Conservation (phyloP, 2,797 vertebrate genomes). For the Aplochiton taeniatus region DNA sequence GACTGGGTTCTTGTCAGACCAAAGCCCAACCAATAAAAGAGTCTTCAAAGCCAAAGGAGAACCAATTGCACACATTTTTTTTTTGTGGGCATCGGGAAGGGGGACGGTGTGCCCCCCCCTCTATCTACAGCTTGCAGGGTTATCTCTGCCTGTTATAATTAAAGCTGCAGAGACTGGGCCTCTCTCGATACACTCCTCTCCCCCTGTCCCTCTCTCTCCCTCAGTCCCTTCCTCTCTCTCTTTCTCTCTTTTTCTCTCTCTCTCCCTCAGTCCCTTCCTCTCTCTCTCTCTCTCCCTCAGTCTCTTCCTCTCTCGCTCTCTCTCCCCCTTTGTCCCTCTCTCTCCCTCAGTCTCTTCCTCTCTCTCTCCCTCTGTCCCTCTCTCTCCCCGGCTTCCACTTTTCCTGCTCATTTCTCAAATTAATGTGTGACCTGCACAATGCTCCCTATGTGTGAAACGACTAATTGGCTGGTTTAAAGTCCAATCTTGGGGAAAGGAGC, state of each 20-base stretch:
- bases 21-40: conserved; percentile 22
- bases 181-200: neutral
- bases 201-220: conserved; percentile 16
- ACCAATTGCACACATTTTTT: conserved; percentile 18
- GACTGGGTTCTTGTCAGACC: conserved; percentile 28
- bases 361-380: neutral
- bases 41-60: conserved; percentile 26
- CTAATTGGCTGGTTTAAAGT: conserved; percentile 53
- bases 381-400: conserved; percentile 30
- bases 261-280: conserved; percentile 10
- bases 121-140: conserved; percentile 21
- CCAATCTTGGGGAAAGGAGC: conserved; percentile 37
- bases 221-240: conserved; percentile 8
- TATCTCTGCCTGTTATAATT: conserved; percentile 41
- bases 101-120: conserved; percentile 17
- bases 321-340: conserved; percentile 21
- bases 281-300: neutral
- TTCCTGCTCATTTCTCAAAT: conserved; percentile 45
- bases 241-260: neutral
- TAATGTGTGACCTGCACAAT: conserved; percentile 47
- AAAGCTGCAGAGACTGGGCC: conserved; percentile 17
- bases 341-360: neutral
- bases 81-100: conserved; percentile 26
- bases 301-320: neutral
- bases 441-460: conserved; percentile 40